Conservation (phyloP, 2,113 vertebrate species). For the Microtus ochrogaster region DNA sequence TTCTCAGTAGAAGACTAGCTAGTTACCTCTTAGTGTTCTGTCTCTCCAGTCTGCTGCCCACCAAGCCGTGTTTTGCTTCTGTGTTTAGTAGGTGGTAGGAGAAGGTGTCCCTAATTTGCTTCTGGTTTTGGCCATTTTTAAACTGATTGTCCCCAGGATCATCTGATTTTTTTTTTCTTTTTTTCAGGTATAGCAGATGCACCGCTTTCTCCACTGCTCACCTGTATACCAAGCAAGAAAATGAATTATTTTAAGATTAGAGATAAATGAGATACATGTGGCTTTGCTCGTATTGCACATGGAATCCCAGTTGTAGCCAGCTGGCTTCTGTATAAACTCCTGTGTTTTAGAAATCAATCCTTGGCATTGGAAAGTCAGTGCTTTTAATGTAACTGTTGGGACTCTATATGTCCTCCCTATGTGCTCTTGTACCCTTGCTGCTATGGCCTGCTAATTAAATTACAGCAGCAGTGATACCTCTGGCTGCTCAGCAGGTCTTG, state of each 20-base stretch:
- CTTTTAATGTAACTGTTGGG: background rate
- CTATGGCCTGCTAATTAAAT: background rate
- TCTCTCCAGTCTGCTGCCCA: background rate
- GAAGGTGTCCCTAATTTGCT: background rate
- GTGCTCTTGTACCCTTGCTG: background rate
- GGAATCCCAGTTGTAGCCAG: background rate
- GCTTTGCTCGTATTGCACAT: constrained; percentile 40
- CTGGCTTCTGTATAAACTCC: background rate
- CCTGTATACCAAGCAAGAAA: constrained; percentile 92
- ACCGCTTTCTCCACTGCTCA: constrained; percentile 93
- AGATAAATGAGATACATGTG: constrained; percentile 86
- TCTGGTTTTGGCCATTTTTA: constrained; percentile 14
- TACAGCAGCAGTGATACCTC: background rate
- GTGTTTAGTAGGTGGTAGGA: background rate
- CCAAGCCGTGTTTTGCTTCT: background rate
- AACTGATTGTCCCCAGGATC: background rate
- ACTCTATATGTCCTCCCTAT: background rate
- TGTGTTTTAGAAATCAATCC: constrained; percentile 36
- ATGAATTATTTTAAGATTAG: constrained; percentile 95
- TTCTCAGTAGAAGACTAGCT: background rate
- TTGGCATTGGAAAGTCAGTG: constrained; percentile 29
- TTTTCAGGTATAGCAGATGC: constrained; percentile 92
- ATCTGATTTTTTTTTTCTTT: constrained; percentile 43
- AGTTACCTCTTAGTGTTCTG: background rate
- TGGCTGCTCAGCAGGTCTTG: no score